Evolutionary conservation across 2,797 vertebrate species (phyloP), one percentile per base, ranked within the genome.

Genomic region (Menidia menidia): DNA sequence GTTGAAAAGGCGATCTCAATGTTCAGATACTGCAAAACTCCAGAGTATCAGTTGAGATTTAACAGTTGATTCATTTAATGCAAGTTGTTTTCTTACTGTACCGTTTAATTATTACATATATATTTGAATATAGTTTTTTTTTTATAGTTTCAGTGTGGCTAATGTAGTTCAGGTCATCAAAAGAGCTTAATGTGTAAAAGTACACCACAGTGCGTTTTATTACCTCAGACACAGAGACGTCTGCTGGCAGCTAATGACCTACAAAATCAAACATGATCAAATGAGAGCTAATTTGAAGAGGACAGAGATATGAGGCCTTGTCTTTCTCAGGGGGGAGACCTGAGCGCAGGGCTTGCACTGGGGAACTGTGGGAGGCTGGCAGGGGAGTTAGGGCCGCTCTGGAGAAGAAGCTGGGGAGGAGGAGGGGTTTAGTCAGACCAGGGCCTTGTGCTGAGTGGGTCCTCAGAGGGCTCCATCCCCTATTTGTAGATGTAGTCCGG

Each of bases 401-500:
- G 73, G 70, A 71, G 71, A 75, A 70, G 81, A 81, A 53, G 64
- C 72, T 60, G 68, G 0, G 75, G 62, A 58, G 69, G 65, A 74
- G 74, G 77, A 78, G 82, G 78, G 61, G 78, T 79, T 63, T 76
- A 55, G 78, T 69, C 64, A 83, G 81, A 81, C 73, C 63, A 57
- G 81, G 78, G 77, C 72, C 81, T 78, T 71, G 78, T 85, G 83
- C 77, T 85, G 79, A 87, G 80, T 83, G 72, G 71, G 80, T 71
- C 85, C 85, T 89, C 80, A 60, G 85, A 88, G 86, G 78, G 71
- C 89, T 89, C 72, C 72, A 75, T 58, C 80, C 70, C 71, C 31
- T 80, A 82, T 88, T 88, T 90, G 80, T 75, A 88, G 84, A 84
- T 86, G 56, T 73, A 59, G 47, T 80, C 74, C 84, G 80, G 76